phyloP scores from a whole-genome alignment of 2,888 invertebrate genomes.

The Mesorhabditis spiculigera region DNA sequence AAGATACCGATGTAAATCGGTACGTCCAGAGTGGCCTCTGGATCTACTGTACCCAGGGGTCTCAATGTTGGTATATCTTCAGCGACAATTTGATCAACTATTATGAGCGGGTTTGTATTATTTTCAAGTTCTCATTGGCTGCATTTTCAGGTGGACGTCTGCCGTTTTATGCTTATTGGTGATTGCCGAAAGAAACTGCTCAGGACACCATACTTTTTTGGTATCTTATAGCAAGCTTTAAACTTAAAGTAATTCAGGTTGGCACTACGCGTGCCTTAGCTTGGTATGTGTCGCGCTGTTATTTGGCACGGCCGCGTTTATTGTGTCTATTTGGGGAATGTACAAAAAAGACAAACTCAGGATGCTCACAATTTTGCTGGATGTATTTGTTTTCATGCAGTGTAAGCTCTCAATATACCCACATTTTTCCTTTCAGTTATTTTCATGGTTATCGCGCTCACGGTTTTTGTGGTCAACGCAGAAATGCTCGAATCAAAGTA shows the following conservation, averaged over 20 bases:
- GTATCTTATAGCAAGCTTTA: slow-evolving; percentile 17
- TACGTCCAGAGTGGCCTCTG: slow-evolving; percentile 53
- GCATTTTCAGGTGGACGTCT: slow-evolving; percentile 44
- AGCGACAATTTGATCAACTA: slow-evolving; percentile 54
- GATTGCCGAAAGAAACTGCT: slow-evolving; percentile 56
- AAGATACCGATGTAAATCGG: slow-evolving; percentile 48
- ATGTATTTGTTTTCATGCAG: slow-evolving; percentile 19
- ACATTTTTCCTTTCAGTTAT: slow-evolving; percentile 30
- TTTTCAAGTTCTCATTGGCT: background rate
- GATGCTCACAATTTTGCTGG: slow-evolving; percentile 27
- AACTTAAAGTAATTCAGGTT: slow-evolving; percentile 29
- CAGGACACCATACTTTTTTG: slow-evolving; percentile 56
- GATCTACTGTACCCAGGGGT: slow-evolving; percentile 51
- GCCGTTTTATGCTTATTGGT: slow-evolving; percentile 54
- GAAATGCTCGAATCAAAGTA: slow-evolving; percentile 57
- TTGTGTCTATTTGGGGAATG: slow-evolving; percentile 33
- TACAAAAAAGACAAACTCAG: slow-evolving; percentile 22
- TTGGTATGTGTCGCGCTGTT: slow-evolving; percentile 40
- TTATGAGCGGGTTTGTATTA: slow-evolving; percentile 45
- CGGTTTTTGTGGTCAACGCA: slow-evolving; percentile 56
- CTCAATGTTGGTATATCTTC: slow-evolving; percentile 53
- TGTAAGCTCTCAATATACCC: background rate
- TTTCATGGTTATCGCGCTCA: slow-evolving; percentile 40
- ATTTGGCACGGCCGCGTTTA: slow-evolving; percentile 26
- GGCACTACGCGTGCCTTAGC: slow-evolving; percentile 55